Evolutionary conservation across 1,140 invertebrate genomes (phyloP).

Genomic region (Ylistrum balloti): DNA sequence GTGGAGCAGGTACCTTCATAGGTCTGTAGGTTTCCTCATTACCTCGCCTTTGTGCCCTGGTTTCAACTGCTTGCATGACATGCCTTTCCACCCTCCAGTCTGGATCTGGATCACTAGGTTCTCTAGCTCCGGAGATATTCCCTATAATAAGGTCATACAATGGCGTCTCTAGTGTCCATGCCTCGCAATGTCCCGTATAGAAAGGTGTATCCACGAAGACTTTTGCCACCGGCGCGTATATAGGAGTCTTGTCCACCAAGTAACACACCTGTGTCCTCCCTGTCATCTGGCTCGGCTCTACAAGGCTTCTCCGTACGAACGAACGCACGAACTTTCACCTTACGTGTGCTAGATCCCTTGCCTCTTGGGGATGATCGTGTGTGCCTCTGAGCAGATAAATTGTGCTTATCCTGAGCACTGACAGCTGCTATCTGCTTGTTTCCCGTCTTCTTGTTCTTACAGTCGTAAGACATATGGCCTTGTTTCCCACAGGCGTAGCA

Average conservation of each 20-base stretch:
- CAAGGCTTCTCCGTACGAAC: not conserved
- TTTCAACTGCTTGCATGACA: too few species aligned
- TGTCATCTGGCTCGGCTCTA: not conserved
- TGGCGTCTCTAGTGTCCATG: constrained; percentile 43
- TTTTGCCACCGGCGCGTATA: constrained; percentile 38
- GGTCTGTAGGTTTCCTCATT: too few species aligned
- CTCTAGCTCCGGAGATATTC: constrained; percentile 2
- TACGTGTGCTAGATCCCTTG: not conserved
- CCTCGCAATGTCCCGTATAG: constrained; percentile 40
- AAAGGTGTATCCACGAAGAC: constrained; percentile 46
- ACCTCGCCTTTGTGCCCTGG: too few species aligned
- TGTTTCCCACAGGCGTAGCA: not conserved
- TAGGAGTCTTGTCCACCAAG: constrained; percentile 22
- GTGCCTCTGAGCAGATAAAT: too few species aligned
- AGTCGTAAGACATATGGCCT: constrained; percentile 7
- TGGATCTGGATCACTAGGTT: constrained; percentile 16
- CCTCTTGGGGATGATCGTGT: too few species aligned
- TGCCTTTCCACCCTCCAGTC: too few species aligned
- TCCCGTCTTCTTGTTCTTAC: not conserved
- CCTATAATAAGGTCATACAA: constrained; percentile 53
- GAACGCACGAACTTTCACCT: not conserved
- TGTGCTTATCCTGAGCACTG: not conserved
- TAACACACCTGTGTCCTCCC: constrained; percentile 12
- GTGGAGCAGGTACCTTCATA: too few species aligned
- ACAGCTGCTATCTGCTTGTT: not conserved